These are phyloP conservation scores for Cryptophagus acutangulus DNA, from an alignment of 2,888 invertebrate species.

Conservation along the genomic window DNA sequence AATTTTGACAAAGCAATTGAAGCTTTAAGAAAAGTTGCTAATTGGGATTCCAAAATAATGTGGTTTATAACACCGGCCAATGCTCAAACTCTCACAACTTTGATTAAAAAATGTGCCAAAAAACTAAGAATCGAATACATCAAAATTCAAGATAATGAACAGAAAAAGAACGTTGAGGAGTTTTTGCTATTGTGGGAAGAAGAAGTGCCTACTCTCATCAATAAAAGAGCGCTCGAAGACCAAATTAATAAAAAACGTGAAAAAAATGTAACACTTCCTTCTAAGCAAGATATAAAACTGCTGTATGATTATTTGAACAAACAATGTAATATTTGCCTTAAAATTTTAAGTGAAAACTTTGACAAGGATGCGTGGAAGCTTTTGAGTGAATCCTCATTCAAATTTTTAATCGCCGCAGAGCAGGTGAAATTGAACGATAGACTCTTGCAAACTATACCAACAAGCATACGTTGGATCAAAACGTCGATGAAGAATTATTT, in stretches of 20 bases:
- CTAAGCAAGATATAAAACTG: not conserved
- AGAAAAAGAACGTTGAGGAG: not conserved
- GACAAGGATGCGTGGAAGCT: not conserved
- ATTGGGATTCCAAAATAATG: not conserved
- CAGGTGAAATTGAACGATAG: not conserved
- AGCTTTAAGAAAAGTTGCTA: not conserved
- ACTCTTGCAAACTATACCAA: not conserved
- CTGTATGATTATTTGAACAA: not conserved
- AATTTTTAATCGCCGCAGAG: not conserved
- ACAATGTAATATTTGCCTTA: too few species aligned
- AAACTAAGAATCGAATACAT: not conserved
- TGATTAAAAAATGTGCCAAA: not conserved
- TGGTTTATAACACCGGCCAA: not conserved
- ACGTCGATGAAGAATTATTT: not conserved
- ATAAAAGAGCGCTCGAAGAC: not conserved
- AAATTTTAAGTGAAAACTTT: not conserved
- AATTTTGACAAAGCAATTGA: not conserved
- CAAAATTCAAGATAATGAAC: not conserved
- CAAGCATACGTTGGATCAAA: not conserved
- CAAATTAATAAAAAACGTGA: not conserved
- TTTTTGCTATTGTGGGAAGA: conserved; percentile 1
- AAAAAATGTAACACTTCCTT: not conserved
- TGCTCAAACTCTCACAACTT: too few species aligned
- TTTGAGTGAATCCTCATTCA: not conserved
- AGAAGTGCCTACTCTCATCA: not conserved